A percentile compares a stretch with the other conserved stretches of the same genome.
Conservation (phyloP, 2,113 vertebrate species). For the Sorex araneus region DNA sequence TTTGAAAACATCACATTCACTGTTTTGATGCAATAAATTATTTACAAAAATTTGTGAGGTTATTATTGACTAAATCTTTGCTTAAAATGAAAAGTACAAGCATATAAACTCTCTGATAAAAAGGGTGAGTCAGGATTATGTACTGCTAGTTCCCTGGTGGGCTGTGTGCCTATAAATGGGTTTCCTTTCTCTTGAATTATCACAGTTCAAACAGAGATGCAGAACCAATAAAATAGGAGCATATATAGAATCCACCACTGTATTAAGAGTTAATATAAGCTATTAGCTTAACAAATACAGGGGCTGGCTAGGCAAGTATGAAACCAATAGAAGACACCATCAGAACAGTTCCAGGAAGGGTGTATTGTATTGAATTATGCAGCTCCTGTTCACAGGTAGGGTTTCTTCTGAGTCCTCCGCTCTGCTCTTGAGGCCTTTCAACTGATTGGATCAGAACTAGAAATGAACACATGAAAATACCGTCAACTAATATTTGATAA, state of each 20-base stretch:
- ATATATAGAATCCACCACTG: too few relatives aligned
- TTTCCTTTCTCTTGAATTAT: neutral
- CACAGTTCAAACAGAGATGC: neutral
- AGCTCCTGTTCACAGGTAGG: neutral
- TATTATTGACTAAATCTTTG: neutral
- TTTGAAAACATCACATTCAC: constrained; percentile 24
- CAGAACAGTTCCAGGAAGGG: neutral
- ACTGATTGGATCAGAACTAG: neutral
- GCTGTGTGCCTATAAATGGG: neutral
- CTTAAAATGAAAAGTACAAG: neutral
- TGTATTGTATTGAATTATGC: too few relatives aligned
- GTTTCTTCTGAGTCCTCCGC: neutral
- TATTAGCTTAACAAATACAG: neutral
- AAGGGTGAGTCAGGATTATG: neutral
- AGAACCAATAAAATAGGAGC: neutral
- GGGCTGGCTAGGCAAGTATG: neutral
- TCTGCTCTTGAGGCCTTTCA: neutral
- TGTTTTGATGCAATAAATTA: neutral
- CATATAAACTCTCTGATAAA: neutral
- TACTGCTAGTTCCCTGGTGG: too few relatives aligned
- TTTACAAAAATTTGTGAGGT: neutral
- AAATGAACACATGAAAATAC: neutral
- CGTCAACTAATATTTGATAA: neutral
- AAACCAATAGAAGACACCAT: neutral
- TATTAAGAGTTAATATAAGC: neutral